Conservation (phyloP, 2,888 invertebrate genomes). For the Drosophila emarginata region DNA sequence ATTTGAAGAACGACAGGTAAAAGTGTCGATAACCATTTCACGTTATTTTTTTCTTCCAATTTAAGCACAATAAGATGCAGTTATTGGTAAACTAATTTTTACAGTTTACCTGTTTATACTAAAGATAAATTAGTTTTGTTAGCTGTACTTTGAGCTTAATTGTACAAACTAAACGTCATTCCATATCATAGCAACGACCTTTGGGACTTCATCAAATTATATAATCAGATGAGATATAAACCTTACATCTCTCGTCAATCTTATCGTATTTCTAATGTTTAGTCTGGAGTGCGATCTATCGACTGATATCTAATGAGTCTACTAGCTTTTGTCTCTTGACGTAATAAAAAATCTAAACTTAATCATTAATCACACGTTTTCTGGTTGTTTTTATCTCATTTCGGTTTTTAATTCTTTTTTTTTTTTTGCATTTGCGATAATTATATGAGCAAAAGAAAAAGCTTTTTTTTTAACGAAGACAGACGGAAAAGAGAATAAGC, state of each 20-base stretch:
- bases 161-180: not conserved
- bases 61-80: not conserved
- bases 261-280: not conserved
- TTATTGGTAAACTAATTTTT: not conserved
- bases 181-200: not conserved
- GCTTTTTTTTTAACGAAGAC: conserved; percentile 30
- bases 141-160: not conserved
- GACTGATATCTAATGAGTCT: not conserved
- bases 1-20: too few species aligned
- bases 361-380: conserved; percentile 64
- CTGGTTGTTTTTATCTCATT: not conserved
- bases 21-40: too few species aligned
- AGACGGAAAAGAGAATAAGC: conserved; percentile 55
- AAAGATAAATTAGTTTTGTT: not conserved
- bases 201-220: not conserved
- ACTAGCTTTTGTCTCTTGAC: not conserved
- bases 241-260: not conserved
- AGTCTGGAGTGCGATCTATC: not conserved
- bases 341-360: conserved; percentile 23
- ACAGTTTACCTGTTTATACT: not conserved
- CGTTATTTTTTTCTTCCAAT: too few species aligned
- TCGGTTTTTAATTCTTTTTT: conserved; percentile 6
- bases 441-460: conserved; percentile 34
- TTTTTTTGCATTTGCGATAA: conserved; percentile 62
- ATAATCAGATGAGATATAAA: not conserved